phyloP scores from a whole-genome alignment of 2,888 invertebrate species.

The Chouioia cunea region DNA sequence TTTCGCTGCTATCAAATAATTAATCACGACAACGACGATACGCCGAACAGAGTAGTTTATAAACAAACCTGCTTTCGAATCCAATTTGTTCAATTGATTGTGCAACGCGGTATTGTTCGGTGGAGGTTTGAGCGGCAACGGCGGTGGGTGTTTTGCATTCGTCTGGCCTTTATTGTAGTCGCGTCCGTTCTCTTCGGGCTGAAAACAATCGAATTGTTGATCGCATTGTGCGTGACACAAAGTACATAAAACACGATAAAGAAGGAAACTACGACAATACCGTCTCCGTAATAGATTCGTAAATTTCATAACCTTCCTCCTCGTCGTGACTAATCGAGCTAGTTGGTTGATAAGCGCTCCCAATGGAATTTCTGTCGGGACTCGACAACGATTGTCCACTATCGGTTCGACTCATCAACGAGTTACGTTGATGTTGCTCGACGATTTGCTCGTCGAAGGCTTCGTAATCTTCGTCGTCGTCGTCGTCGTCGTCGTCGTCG shows the following conservation, averaged over 20 bases:
- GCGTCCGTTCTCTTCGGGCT: conserved; percentile 54
- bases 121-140: conserved; percentile 57
- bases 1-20: neutral
- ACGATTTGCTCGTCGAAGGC: conserved; percentile 59
- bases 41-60: neutral
- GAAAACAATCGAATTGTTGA: conserved; percentile 1
- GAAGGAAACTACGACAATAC: conserved; percentile 47
- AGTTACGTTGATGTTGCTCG: conserved; percentile 54
- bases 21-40: too few relatives aligned
- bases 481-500: conserved; percentile 58
- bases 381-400: conserved; percentile 59
- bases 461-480: conserved; percentile 64
- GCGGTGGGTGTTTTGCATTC: conserved; percentile 52
- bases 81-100: conserved; percentile 29
- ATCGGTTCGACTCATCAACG: conserved; percentile 51
- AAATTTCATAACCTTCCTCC: conserved; percentile 61
- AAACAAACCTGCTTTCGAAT: conserved; percentile 32
- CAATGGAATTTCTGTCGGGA: conserved; percentile 56
- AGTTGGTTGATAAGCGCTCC: conserved; percentile 60
- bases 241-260: conserved; percentile 19
- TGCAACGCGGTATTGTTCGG: conserved; percentile 44
- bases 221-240: neutral
- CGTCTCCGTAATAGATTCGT: conserved; percentile 62
- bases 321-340: conserved; percentile 57
- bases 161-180: conserved; percentile 48